Evolutionary conservation across 2,797 vertebrate species (phyloP), one percentile per base, ranked within the genome.

Genomic region (Tauraco hartlaubi): DNA sequence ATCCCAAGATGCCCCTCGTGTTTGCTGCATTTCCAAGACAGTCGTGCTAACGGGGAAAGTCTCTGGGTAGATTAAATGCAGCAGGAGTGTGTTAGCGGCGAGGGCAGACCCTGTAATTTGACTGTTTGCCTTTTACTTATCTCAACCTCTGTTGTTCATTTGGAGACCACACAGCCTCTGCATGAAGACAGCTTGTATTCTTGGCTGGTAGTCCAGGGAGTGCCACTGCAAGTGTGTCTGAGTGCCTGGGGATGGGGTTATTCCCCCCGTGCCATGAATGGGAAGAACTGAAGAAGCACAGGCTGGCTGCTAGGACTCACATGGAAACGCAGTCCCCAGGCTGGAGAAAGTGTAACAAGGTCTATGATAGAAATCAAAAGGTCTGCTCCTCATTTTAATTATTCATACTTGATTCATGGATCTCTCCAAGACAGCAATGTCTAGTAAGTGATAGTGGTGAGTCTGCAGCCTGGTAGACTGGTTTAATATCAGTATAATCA

Each of bases 121-220:
- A 52, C 51, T 41, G 26, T 6, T n/a, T 61, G 15, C 18, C 90
- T 92, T 92, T 94, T 83, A 85, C 87, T 94, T 93, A 90, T 46
- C 88, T 74, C 78, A 64, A 2, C 77, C 71, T 78, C 35, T 54
- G 6, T 14, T 44, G 14, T 54, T 92, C 75, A 59, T 79, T 29
- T 55, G 76, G 73, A 86, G 69, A 68, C 59, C 11, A 0, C 2
- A 1, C n/a, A 51, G 23, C 4, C 46, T 51, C 29, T 26, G 14
- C 44, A 10, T 0, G 15, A 31, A 58, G 49, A 13, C 4, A 2
- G 48, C 28, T 49, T 21, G 6, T 2, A 2, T 67, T 85, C 49
- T 19, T 41, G 12, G 12, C 48, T 37, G 56, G 18, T 22, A 20
- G 29, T 29, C 62, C 64, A 48, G 22, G 12, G 86, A 55, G 25